Evolutionary conservation across 2,797 vertebrate genomes (phyloP).

Genomic region (Smutsia temminckii): DNA sequence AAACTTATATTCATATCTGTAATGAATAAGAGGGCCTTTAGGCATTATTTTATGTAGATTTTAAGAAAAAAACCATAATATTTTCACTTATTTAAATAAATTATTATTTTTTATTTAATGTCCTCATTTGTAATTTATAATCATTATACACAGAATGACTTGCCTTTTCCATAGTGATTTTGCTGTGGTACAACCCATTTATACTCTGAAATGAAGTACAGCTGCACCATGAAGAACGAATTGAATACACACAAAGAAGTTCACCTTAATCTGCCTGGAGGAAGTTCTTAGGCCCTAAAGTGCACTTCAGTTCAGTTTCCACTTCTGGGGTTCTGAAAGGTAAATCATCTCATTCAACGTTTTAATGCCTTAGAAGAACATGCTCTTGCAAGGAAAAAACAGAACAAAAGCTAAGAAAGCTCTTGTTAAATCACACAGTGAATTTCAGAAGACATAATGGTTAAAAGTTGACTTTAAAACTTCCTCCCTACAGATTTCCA

Average conservation of each 20-base stretch:
- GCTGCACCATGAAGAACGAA: not conserved
- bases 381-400: not conserved
- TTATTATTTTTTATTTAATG: not conserved
- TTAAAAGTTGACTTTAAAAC: not conserved
- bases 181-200: not conserved
- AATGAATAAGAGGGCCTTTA: not conserved
- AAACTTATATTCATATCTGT: not conserved
- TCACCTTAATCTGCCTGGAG: conserved; percentile 28
- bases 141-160: not conserved
- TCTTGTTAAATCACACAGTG: not conserved
- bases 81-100: not conserved
- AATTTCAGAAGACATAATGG: not conserved
- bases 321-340: conserved; percentile 34
- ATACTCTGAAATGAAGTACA: not conserved
- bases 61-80: not conserved
- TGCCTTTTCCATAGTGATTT: not conserved
- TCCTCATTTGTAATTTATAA: not conserved
- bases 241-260: not conserved
- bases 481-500: not conserved
- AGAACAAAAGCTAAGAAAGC: not conserved
- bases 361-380: conserved; percentile 55
- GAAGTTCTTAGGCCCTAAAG: not conserved
- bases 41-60: not conserved
- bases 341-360: not conserved
- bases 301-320: not conserved